phyloP scores from a whole-genome alignment of 2,797 vertebrate genomes.

The Anas capensis region DNA sequence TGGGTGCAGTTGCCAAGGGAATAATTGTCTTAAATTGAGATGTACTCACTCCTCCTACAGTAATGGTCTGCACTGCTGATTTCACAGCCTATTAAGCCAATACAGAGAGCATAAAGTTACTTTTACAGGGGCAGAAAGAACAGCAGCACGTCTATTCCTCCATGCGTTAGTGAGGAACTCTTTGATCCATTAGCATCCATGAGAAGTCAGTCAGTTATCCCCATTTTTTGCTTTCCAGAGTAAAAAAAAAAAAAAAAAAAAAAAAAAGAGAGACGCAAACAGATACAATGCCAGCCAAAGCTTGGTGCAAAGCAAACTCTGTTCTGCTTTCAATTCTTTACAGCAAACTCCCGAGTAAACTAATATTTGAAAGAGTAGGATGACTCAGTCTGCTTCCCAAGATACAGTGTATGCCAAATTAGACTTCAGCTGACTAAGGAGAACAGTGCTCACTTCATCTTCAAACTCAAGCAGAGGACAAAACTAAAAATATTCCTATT shows the following conservation, averaged over 20 bases:
- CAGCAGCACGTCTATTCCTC: neutral
- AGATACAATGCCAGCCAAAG: neutral
- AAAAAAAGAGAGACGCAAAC: neutral
- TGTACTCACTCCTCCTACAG: constrained; percentile 88
- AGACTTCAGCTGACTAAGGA: neutral
- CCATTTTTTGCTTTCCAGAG: neutral
- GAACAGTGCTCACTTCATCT: neutral
- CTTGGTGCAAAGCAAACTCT: neutral
- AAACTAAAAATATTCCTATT: neutral
- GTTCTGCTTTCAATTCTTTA: neutral
- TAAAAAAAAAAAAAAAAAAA: neutral
- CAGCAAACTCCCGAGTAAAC: neutral
- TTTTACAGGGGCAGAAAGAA: constrained; percentile 7
- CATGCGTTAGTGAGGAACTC: neutral
- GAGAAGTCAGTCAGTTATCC: neutral
- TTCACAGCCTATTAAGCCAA: constrained; percentile 87
- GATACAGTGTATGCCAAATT: neutral
- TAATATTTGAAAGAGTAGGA: neutral
- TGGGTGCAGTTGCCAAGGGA: constrained; percentile 91
- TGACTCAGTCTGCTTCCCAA: neutral
- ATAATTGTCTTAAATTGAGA: constrained; percentile 98
- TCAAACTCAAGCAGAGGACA: neutral
- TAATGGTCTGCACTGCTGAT: constrained; percentile 90
- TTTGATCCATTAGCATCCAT: accelerated
- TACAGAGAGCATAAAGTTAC: constrained; percentile 50